A percentile compares a stretch with the other conserved stretches of the same genome.
Evolutionary conservation across 2,888 invertebrate species (phyloP).

Genomic region (Lymantria monacha): DNA sequence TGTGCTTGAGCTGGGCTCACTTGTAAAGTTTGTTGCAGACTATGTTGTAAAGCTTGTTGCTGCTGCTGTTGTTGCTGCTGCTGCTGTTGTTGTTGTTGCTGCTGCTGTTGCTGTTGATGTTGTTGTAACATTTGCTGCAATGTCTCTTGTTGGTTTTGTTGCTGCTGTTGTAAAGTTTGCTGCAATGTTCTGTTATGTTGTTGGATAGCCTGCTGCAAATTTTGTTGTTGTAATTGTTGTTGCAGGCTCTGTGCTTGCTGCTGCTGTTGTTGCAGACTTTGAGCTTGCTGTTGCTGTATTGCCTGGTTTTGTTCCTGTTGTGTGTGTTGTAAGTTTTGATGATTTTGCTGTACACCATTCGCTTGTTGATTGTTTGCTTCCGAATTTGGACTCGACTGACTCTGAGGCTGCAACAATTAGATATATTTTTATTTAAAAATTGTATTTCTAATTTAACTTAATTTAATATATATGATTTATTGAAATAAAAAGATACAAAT

Average conservation of each 20-base stretch:
- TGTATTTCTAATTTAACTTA: no score
- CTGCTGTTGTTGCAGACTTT: conserved; percentile 49
- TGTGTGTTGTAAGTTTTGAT: conserved; percentile 62
- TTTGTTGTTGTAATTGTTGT: conserved; percentile 55
- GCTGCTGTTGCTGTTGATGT: conserved; percentile 51
- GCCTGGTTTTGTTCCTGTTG: conserved; percentile 61
- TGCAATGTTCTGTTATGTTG: conserved; percentile 52
- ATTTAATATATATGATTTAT: no score
- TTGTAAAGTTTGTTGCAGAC: conserved; percentile 66
- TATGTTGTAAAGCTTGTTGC: conserved; percentile 59
- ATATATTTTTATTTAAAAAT: background rate
- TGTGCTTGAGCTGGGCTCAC: conserved; percentile 75
- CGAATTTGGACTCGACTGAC: conserved; percentile 71
- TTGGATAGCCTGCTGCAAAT: conserved; percentile 51
- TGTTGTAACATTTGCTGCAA: conserved; percentile 52
- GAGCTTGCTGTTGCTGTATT: conserved; percentile 50
- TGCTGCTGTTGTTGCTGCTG: conserved; percentile 50
- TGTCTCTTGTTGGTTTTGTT: conserved; percentile 36
- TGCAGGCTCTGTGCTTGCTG: conserved; percentile 65
- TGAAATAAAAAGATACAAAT: no score
- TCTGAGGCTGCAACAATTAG: conserved; percentile 73
- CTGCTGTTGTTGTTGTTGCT: conserved; percentile 50
- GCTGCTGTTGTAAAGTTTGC: conserved; percentile 54
- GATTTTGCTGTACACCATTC: conserved; percentile 70
- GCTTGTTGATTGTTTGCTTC: conserved; percentile 74